Conservation (phyloP, 1,140 invertebrate genomes). For the Temnothorax curvispinosus region DNA sequence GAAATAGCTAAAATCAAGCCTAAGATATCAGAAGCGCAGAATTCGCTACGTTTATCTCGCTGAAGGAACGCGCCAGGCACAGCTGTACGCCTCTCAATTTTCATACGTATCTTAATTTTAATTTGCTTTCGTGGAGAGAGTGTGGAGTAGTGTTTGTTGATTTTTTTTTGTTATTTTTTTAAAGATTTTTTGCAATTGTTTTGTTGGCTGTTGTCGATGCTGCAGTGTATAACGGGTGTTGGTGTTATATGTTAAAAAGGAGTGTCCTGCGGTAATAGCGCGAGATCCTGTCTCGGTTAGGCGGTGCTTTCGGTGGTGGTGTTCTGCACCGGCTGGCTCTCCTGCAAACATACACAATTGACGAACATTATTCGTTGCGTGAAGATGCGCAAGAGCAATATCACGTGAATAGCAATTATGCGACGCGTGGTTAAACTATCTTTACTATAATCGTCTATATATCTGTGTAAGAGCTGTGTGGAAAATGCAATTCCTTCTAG, state of each 20-base stretch:
- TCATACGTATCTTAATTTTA: slow-evolving; percentile 33
- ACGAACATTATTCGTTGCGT: not conserved
- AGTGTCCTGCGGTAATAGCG: slow-evolving; percentile 74
- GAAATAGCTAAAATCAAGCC: not conserved
- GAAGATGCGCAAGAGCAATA: not conserved
- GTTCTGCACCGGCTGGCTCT: slow-evolving; percentile 86
- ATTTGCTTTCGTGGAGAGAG: slow-evolving; percentile 78
- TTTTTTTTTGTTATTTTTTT: slow-evolving; percentile 73
- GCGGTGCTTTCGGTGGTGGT: slow-evolving; percentile 87
- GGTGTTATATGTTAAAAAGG: slow-evolving; percentile 78
- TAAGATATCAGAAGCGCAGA: not conserved
- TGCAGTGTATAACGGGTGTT: slow-evolving; percentile 80
- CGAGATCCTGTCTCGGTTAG: slow-evolving; percentile 80
- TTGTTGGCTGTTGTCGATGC: slow-evolving; percentile 74
- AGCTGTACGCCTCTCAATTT: not conserved
- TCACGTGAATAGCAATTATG: not conserved
- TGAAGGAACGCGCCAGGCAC: not conserved
- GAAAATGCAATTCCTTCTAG: slow-evolving; percentile 19
- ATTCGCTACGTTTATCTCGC: not conserved
- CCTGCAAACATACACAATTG: slow-evolving; percentile 79
- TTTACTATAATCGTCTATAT: slow-evolving; percentile 8
- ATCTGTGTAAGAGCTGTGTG: not conserved
- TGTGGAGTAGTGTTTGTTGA: slow-evolving; percentile 78
- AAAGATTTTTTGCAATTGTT: slow-evolving; percentile 75
- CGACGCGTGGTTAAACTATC: slow-evolving; percentile 26